A percentile compares a stretch with the other conserved stretches of the same genome.
phyloP scores from a whole-genome alignment of 1,140 invertebrate genomes.

The Lepidostoma basale region DNA sequence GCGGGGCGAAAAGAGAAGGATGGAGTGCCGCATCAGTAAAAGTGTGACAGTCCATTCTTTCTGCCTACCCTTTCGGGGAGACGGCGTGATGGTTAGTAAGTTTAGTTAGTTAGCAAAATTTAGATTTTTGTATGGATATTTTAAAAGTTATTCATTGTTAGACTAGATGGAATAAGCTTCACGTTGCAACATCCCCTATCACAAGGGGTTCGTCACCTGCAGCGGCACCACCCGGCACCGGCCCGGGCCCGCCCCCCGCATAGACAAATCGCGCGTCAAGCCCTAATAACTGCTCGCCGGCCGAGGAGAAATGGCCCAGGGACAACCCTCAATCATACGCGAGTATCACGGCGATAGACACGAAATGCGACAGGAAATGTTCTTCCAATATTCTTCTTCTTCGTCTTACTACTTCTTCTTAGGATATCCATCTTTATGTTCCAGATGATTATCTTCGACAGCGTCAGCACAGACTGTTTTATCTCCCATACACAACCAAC shows the following conservation, averaged over 20 bases:
- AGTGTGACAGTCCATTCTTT: too few species aligned
- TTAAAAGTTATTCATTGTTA: not conserved
- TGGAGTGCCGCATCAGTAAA: too few species aligned
- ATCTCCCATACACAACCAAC: too few species aligned
- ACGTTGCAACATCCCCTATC: not conserved
- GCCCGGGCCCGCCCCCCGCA: not conserved
- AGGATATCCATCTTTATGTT: too few species aligned
- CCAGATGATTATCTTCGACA: too few species aligned
- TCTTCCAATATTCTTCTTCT: too few species aligned
- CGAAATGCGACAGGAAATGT: too few species aligned
- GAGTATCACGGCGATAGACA: not conserved
- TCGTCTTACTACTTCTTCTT: too few species aligned
- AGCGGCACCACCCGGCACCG: not conserved
- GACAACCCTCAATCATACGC: slow-evolving; percentile 33
- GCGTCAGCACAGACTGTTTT: too few species aligned
- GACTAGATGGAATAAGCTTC: not conserved
- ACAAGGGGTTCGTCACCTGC: not conserved
- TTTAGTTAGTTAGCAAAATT: not conserved
- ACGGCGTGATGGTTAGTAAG: too few species aligned
- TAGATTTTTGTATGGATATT: not conserved
- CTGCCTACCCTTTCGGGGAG: too few species aligned
- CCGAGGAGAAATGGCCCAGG: slow-evolving; percentile 38
- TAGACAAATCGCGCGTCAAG: slow-evolving; percentile 45
- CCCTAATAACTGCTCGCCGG: slow-evolving; percentile 39
- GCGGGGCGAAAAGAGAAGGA: too few species aligned